Conservation (phyloP, 1,140 invertebrate species). For the Vanessa tameamea region DNA sequence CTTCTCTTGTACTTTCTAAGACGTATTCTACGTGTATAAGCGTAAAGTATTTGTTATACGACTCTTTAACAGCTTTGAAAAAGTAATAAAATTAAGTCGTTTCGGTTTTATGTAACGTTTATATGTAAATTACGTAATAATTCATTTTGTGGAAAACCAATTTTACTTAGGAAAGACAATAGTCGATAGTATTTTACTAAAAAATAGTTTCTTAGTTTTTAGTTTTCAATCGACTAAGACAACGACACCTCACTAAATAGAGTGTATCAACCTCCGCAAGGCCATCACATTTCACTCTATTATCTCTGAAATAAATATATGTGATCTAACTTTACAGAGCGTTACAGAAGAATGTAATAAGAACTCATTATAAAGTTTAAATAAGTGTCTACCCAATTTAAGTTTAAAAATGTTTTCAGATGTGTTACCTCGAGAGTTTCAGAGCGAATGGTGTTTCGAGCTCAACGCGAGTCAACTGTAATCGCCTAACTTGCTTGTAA, state of each 20-base stretch:
- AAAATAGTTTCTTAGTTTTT: too few relatives aligned
- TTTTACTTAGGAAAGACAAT: too few relatives aligned
- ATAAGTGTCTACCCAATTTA: constrained; percentile 28
- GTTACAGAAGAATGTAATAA: constrained; percentile 10
- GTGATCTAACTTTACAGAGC: not conserved
- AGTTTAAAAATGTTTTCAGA: constrained; percentile 26
- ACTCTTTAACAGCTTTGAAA: constrained; percentile 9
- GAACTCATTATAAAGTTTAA: constrained; percentile 28
- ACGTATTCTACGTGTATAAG: constrained; percentile 1
- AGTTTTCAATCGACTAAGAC: too few relatives aligned
- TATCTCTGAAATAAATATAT: not conserved
- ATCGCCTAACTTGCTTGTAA: constrained; percentile 9
- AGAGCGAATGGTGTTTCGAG: constrained; percentile 23
- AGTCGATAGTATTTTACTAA: too few relatives aligned
- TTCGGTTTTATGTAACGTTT: not conserved
- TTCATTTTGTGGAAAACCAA: not conserved
- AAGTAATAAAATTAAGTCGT: constrained; percentile 5
- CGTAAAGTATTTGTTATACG: not conserved
- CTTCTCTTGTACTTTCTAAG: not conserved
- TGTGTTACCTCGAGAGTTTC: constrained; percentile 19
- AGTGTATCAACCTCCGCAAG: too few relatives aligned
- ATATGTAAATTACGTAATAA: not conserved
- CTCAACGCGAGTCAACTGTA: constrained; percentile 11
- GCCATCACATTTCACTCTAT: not conserved
- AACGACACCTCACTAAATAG: too few relatives aligned